Conservation (phyloP, 2,888 invertebrate species). For the Nesidiocoris tenuis region DNA sequence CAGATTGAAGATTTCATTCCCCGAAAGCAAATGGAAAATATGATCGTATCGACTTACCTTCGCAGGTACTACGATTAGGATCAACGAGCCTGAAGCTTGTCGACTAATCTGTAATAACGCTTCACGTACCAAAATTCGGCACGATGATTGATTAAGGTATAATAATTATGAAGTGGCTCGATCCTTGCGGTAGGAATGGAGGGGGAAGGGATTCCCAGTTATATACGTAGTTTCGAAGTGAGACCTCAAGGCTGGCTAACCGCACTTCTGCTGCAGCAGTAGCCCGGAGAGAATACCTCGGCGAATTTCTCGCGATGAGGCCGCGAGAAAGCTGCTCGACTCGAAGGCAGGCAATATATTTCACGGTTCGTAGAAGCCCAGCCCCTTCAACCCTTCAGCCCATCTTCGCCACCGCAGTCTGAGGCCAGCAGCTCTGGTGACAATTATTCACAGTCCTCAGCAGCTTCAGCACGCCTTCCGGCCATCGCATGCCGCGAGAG, state of each 20-base stretch:
- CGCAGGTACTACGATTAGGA: no score
- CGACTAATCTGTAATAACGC: no score
- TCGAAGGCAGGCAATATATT: constrained; percentile 2
- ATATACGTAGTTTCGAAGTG: not conserved
- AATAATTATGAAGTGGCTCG: not conserved
- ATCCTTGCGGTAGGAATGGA: not conserved
- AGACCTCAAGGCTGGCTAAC: not conserved
- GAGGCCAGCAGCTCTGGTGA: no score
- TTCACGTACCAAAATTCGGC: no score
- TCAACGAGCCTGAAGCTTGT: no score
- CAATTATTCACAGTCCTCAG: constrained; percentile 6
- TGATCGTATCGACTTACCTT: no score
- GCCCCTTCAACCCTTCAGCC: not conserved
- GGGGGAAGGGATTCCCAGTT: no score
- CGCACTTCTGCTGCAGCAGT: not conserved
- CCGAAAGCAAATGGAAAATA: no score
- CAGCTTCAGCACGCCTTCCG: not conserved
- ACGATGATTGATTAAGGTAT: not conserved
- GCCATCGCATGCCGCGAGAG: not conserved
- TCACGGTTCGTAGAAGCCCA: not conserved
- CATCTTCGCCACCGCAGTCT: not conserved
- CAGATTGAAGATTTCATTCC: no score
- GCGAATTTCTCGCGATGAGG: constrained; percentile 1
- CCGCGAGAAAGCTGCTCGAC: not conserved
- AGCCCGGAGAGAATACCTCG: not conserved